Evolutionary conservation across 2,888 invertebrate species (phyloP), one percentile per base, ranked within the genome.

Genomic region (Lepetodrilus schrolli): DNA sequence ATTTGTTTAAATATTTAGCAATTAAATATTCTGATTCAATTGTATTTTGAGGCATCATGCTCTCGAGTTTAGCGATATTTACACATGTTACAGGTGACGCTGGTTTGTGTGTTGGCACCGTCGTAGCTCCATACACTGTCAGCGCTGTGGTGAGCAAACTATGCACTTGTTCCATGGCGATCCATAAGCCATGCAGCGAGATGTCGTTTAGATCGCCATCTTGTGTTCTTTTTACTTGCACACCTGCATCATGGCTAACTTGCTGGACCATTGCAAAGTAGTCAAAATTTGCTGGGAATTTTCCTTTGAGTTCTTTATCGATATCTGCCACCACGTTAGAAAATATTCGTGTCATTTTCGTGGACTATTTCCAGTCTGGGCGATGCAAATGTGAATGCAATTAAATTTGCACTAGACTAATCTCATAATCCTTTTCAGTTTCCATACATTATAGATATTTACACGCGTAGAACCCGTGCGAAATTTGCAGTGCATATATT

Each of bases 231-330:
- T 72, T 26, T 36, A 78, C 47, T 26, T 30, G n/a, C 21, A 82
- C 82, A 43, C 80, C 80, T 66, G 78, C 78, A 75, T 82, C 81
- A 4, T 83, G 74, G 47, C 82, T 78, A 68, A 83, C 77, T 65
- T 75, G 77, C 49, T 73, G 69, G 66, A 84, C 68, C 78, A 83
- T 77, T 10, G 78, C 79, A 69, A 74, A 74, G 68, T 83, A 80
- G 73, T 83, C 82, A 75, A 80, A 81, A 51, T 80, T 79, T 10
- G 74, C 47, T 20, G 83, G 81, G 74, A 83, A 84, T 43, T 74
- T 78, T 51, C 49, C 74, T 1, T 78, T 66, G 21, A 82, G 78
- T 21, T 80, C 78, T 30, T 77, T 73, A 20, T 82, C 75, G 51
- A 84, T 73, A 36, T 82, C 81, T 38, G 81, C 84, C 13, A 77